A percentile compares a stretch with the other conserved stretches of the same genome.
phyloP scores from a whole-genome alignment of 2,797 vertebrate genomes.

The Clarias pachynema region DNA sequence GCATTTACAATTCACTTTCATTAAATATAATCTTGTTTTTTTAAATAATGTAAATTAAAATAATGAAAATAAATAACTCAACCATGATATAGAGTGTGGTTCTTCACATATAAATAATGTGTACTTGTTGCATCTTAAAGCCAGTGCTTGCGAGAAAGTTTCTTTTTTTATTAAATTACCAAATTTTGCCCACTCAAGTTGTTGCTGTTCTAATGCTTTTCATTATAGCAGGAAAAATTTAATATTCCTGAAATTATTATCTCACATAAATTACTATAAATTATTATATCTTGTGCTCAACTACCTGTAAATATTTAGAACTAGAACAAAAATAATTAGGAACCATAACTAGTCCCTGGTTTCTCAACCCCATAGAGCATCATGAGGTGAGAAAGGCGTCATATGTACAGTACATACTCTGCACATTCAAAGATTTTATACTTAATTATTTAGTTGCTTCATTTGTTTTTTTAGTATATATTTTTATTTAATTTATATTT shows the following conservation, averaged over 20 bases:
- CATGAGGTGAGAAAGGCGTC: background rate
- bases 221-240: too few species aligned
- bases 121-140: background rate
- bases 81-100: background rate
- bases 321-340: background rate
- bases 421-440: too few species aligned
- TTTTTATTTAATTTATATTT: background rate
- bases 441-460: too few species aligned
- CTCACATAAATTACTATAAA: background rate
- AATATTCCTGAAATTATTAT: background rate
- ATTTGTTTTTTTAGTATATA: too few species aligned
- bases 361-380: too few species aligned
- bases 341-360: too few species aligned
- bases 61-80: too few species aligned
- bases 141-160: background rate
- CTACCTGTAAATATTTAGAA: background rate
- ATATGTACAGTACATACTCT: background rate
- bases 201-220: background rate
- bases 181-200: background rate
- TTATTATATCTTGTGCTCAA: background rate
- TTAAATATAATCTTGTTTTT: background rate
- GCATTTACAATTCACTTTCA: background rate
- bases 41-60: too few species aligned
- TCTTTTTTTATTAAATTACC: background rate
- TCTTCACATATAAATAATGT: background rate